Base-by-base conservation (phyloP, 2,113 vertebrate genomes). In the Microcebus tavaratra region DNA sequence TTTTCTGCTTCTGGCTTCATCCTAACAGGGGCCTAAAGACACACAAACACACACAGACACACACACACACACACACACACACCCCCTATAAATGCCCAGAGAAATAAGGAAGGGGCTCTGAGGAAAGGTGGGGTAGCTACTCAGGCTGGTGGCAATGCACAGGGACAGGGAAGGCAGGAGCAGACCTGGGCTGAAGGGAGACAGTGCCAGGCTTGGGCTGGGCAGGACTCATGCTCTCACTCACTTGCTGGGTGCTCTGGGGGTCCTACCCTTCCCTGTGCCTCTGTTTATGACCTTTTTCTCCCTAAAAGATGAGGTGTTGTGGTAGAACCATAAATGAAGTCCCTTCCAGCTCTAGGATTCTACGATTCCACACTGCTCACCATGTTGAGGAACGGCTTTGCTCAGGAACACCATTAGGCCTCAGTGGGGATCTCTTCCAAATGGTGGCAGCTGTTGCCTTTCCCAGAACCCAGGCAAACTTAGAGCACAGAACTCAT, bases 61-160 rank as follows among this genome's bases (percentile, higher is more conserved):
- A 42, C 6, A 42, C 1, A 45, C 23, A 48, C 3, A 48, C 73
- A 48, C 13, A 31, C 36, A 23, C 18, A n/a, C 36, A 48, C 48
- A 23, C 53, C 8, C 45, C 12, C 21, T 39, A 2, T n/a, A 17
- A 42, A 57, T 95, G 11, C 39, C 61, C 92, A 95, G 63, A 93
- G 79, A 73, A 95, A 67, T 31, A 93, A 89, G 45, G n/a, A 90
- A 73, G 50, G 39, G 27, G 14, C 82, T 85, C 61, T 92, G 91
- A 70, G 82, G 50, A 85, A 75, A 55, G 21, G 25, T 79, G 18
- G 4, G 6, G 23, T 65, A 76, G 72, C 55, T 87, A 57, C 50
- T 63, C 2, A 31, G 61, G 61, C 42, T 88, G 21, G 79, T 91
- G 59, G 27, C 81, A 95, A 75, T 11, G 23, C 36, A 23, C 27